These are phyloP conservation scores for Epirrita christyi DNA, from an alignment of 2,888 invertebrate genomes.

Conservation along the genomic window DNA sequence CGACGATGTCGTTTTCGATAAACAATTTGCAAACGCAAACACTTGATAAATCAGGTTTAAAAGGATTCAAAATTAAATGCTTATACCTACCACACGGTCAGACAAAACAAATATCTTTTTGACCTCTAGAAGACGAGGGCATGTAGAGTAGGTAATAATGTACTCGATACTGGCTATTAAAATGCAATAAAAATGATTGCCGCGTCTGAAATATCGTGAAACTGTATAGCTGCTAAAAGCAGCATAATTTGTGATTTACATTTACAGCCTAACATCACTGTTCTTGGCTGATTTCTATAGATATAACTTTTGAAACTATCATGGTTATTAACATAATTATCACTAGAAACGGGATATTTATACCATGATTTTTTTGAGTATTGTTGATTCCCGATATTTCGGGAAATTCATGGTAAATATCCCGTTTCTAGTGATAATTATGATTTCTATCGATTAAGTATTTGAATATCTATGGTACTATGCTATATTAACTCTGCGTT, in stretches of 20 bases:
- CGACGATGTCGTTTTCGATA: not conserved
- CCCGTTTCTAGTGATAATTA: no score
- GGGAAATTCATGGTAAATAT: no score
- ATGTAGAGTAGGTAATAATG: constrained; percentile 40
- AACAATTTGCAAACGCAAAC: not conserved
- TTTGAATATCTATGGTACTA: no score
- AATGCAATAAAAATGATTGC: constrained; percentile 56
- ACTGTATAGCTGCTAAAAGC: constrained; percentile 22
- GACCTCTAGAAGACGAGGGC: constrained; percentile 51
- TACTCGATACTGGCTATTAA: constrained; percentile 52
- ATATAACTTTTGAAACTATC: no score
- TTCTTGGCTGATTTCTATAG: not conserved
- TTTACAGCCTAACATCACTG: constrained; percentile 1
- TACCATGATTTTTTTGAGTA: no score
- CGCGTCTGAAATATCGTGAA: constrained; percentile 44
- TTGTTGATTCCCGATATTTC: no score
- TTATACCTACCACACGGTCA: constrained; percentile 35
- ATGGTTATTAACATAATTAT: no score
- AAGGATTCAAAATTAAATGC: constrained; percentile 24
- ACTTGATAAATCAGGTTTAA: constrained; percentile 17
- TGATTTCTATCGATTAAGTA: no score
- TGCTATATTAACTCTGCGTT: not conserved
- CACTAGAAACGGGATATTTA: no score
- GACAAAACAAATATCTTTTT: constrained; percentile 45
- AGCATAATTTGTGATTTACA: constrained; percentile 15